phyloP scores from a whole-genome alignment of 1,140 invertebrate genomes.

The Apis cerana region DNA sequence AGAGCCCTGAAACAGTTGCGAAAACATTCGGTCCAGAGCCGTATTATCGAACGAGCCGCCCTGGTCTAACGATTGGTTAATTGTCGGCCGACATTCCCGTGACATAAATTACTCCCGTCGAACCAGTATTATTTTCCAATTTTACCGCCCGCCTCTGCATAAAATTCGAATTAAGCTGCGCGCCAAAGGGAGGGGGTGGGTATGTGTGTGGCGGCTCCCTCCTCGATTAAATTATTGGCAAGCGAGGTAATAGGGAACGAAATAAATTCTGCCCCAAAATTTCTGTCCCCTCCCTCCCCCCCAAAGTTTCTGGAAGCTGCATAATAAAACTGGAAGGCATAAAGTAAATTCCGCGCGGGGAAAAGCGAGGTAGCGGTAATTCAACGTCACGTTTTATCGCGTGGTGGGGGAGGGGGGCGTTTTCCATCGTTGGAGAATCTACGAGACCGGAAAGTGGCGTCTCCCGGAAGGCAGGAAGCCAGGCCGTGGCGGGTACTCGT shows the following conservation, averaged over 20 bases:
- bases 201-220: too few species aligned
- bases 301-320: too few species aligned
- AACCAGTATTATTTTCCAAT: constrained; percentile 12
- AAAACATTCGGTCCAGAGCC: background rate
- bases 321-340: too few species aligned
- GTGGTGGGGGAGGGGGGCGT: background rate
- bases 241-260: background rate
- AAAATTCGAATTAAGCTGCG: constrained; percentile 18
- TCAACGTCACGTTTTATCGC: constrained; percentile 42
- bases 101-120: constrained; percentile 12
- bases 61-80: background rate
- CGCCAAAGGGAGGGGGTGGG: too few species aligned
- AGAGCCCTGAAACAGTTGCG: background rate
- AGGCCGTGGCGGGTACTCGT: background rate
- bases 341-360: too few species aligned
- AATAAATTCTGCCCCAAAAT: too few species aligned
- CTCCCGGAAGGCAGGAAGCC: background rate
- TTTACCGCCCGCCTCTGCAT: constrained; percentile 5
- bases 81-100: background rate
- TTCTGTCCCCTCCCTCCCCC: too few species aligned
- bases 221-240: constrained; percentile 1
- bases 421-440: constrained; percentile 7
- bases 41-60: background rate
- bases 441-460: constrained; percentile 23
- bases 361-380: background rate